Conservation (phyloP, 2,888 invertebrate genomes). For the Rhagonycha lutea region DNA sequence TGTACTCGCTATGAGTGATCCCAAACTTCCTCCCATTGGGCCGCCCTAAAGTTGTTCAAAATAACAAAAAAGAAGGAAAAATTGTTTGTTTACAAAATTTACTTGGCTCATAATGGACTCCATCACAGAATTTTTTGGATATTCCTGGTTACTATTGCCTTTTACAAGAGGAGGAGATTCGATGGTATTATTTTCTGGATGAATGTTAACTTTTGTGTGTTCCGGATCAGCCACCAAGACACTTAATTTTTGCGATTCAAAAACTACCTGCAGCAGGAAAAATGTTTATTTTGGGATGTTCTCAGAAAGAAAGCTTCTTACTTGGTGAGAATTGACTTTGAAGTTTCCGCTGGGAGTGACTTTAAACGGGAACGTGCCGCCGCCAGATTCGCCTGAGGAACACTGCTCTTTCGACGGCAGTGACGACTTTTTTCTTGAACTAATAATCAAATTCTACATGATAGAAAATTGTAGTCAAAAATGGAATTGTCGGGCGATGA, state of each 20-base stretch:
- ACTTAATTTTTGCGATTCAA: slow-evolving; percentile 70
- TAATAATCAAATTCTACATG: slow-evolving; percentile 31
- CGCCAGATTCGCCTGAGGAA: slow-evolving; percentile 33
- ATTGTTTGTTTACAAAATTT: neutral
- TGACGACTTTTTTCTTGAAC: slow-evolving; percentile 35
- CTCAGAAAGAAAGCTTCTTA: slow-evolving; percentile 37
- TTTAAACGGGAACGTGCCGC: slow-evolving; percentile 65
- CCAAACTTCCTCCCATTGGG: slow-evolving; percentile 38
- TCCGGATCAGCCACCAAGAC: slow-evolving; percentile 70
- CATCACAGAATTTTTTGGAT: slow-evolving; percentile 43
- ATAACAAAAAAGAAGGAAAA: neutral
- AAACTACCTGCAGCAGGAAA: slow-evolving; percentile 62
- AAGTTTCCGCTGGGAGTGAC: slow-evolving; percentile 71
- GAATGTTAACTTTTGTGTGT: slow-evolving; percentile 66
- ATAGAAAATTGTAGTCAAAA: slow-evolving; percentile 24
- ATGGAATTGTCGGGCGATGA: neutral
- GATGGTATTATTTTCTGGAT: slow-evolving; percentile 48
- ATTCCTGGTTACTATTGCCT: slow-evolving; percentile 22
- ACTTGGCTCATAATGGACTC: slow-evolving; percentile 49
- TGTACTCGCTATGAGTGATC: slow-evolving; percentile 36
- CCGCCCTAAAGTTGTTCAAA: slow-evolving; percentile 8
- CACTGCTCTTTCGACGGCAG: slow-evolving; percentile 4
- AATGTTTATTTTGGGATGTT: neutral
- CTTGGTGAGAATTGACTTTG: slow-evolving; percentile 72
- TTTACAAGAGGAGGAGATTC: neutral